Evolutionary conservation across 2,797 vertebrate genomes (phyloP).

Genomic region (Antrozous pallidus): DNA sequence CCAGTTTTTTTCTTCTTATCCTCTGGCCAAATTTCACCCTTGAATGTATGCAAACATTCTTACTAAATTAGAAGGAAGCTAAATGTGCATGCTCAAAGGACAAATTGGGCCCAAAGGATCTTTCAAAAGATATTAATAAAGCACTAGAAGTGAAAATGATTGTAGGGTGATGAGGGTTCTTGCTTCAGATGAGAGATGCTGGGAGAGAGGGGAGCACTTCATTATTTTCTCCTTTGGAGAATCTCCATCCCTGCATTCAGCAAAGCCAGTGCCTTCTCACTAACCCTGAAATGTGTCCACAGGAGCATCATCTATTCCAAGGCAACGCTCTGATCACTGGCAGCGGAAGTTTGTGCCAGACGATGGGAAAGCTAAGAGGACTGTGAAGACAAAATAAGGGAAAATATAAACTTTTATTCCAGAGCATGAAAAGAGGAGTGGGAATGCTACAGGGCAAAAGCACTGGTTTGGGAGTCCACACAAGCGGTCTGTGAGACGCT

Average conservation of each 20-base stretch:
- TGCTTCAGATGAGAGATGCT: neutral
- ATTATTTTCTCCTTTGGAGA: neutral
- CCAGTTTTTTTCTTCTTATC: constrained; percentile 38
- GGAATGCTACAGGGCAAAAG: neutral
- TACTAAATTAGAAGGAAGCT: neutral
- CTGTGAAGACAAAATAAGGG: neutral
- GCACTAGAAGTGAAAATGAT: neutral
- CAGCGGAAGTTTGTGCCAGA: neutral
- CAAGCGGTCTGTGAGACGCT: neutral
- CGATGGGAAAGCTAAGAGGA: neutral
- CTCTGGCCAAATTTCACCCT: constrained; percentile 6
- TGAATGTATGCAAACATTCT: neutral
- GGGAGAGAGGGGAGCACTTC: neutral
- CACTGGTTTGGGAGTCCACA: neutral
- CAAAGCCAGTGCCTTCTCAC: neutral
- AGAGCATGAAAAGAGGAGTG: neutral
- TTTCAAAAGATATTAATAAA: constrained; percentile 43
- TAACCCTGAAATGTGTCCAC: neutral
- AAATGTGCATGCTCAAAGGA: constrained; percentile 12
- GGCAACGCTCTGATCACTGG: neutral
- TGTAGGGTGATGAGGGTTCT: neutral
- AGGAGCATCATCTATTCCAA: neutral
- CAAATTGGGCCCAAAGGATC: neutral
- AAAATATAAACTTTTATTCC: neutral
- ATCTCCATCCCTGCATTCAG: neutral